Evolutionary conservation across 1,140 invertebrate species (phyloP), one percentile per base, ranked within the genome.

Genomic region (Asbolus verrucosus): DNA sequence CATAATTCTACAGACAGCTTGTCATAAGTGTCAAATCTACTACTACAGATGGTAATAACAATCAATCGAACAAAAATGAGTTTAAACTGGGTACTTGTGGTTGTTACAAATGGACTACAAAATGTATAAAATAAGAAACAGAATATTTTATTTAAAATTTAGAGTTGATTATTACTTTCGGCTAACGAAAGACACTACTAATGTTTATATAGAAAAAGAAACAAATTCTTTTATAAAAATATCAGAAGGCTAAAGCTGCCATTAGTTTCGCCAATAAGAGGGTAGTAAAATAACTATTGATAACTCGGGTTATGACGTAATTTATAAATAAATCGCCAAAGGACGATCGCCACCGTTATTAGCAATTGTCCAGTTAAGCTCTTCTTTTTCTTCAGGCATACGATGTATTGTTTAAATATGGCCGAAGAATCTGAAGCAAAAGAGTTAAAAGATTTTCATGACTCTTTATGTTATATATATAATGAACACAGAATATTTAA

Each of bases 331-430:
- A 75, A 11, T 60, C 1, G 67, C 59, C 18, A 73, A 77, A 60
- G 68, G 77, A 5, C 30, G 73, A 61, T 43, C 38, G 6, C 75
- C 76, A 5, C 76, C 75, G 8, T 5, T 72, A 1, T 63, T 81
- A 9, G 73, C 77, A 0, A 70, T 81, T 9, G 50, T 82, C n/a
- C 81, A 83, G 69, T 65, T 83, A 8, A 73, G 74, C 21, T 76
- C 82, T 1, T 81, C 81, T 6, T 82, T 5, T 82, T 83, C 73
- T 81, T 83, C 59, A 77, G 76, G 6, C 77, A 82, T 69, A 76
- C 81, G 2, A 72, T 81, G 4, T 78, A 81, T 15, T 80, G 77
- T 69, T 78, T 78, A 19, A 79, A 66, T 70, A 72, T 77, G 4
- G 81, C 78, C 15, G 61, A 80, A 59, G 79, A 82, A 71, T 74